Evolutionary conservation across 2,888 invertebrate species (phyloP).

Genomic region (Drosophila monieri): DNA sequence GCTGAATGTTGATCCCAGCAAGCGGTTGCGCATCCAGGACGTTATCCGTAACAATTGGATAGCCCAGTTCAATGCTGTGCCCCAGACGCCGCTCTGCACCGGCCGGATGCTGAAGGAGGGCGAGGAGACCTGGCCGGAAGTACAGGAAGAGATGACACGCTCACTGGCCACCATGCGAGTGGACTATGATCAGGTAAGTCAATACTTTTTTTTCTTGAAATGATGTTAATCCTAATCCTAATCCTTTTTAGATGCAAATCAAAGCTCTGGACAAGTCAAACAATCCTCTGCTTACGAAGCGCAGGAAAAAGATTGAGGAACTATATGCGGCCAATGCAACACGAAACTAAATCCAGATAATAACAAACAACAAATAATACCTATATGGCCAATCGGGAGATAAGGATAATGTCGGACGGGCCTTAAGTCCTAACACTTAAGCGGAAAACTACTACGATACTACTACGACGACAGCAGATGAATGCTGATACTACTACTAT

Average conservation of each 20-base stretch:
- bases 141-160: slow-evolving; percentile 99
- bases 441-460: slow-evolving; percentile 15
- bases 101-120: slow-evolving; percentile 94
- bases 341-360: slow-evolving; percentile 39
- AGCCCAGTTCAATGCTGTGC: slow-evolving; percentile 92
- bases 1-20: slow-evolving; percentile 96
- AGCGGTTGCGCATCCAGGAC: slow-evolving; percentile 94
- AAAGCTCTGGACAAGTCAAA: slow-evolving; percentile 96
- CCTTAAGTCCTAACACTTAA: slow-evolving; percentile 16
- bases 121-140: slow-evolving; percentile 97
- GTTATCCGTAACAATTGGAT: slow-evolving; percentile 96
- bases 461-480: slow-evolving; percentile 15
- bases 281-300: slow-evolving; percentile 95
- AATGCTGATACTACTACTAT: slow-evolving; percentile 11
- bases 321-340: slow-evolving; percentile 17
- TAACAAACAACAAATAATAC: not conserved
- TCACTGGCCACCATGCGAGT: slow-evolving; percentile 99
- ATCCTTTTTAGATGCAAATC: slow-evolving; percentile 89
- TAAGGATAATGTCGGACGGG: slow-evolving; percentile 11
- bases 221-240: not conserved
- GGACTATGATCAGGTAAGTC: slow-evolving; percentile 94
- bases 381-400: slow-evolving; percentile 14
- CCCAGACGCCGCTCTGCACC: slow-evolving; percentile 97
- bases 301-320: slow-evolving; percentile 86
- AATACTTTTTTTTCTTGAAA: no score